A percentile compares a stretch with the other conserved stretches of the same genome.
phyloP scores from a whole-genome alignment of 2,797 vertebrate genomes.

The Podarcis siculus region DNA sequence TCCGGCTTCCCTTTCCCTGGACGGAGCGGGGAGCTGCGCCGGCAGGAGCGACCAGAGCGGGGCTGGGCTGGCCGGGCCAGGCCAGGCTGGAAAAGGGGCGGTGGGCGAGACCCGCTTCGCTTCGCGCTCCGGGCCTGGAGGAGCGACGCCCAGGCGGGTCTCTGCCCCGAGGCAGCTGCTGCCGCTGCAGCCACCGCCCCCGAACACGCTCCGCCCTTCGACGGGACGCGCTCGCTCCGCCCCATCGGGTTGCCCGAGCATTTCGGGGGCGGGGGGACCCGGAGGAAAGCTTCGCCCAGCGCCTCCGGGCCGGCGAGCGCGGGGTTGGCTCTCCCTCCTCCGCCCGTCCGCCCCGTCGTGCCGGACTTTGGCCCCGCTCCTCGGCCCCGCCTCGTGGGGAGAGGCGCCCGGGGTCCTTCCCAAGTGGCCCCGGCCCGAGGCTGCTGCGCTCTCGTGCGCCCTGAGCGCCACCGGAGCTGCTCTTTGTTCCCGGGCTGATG shows the following conservation, averaged over 20 bases:
- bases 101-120: neutral
- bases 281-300: neutral
- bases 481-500: neutral
- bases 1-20: neutral
- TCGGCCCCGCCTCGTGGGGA: neutral
- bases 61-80: neutral
- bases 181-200: neutral
- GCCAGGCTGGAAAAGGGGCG: fast-evolving
- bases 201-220: neutral
- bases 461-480: no score
- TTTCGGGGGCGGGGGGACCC: neutral
- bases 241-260: no score
- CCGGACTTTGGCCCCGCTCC: neutral
- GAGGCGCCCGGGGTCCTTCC: neutral
- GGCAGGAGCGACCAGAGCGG: neutral
- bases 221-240: neutral
- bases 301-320: neutral
- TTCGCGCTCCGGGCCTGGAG: neutral
- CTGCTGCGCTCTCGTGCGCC: no score
- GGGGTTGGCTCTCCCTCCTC: no score
- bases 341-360: neutral
- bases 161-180: slow-evolving; percentile 19
- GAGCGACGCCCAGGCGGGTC: neutral
- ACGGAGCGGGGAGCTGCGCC: neutral
- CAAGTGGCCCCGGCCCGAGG: neutral